Percentiles rank a stretch among this genome's conserved stretches.
phyloP scores from a whole-genome alignment of 2,888 invertebrate species.

The Amitus sp. region DNA sequence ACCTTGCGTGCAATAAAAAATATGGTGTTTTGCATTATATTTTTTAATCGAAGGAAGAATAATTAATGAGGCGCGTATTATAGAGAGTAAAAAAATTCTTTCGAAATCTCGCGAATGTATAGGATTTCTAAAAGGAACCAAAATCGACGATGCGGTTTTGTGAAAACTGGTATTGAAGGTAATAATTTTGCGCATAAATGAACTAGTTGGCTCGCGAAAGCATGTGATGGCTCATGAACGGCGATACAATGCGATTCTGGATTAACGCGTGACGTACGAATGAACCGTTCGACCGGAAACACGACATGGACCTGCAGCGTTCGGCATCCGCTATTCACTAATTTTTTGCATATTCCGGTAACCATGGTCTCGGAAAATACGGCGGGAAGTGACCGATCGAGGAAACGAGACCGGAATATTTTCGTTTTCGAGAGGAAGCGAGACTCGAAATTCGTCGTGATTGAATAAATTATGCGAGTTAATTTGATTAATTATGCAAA shows the following conservation, averaged over 20 bases:
- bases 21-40: too few relatives aligned
- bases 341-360: neutral
- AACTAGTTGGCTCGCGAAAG: constrained; percentile 17
- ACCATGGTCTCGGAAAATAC: neutral
- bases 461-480: too few relatives aligned
- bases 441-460: too few relatives aligned
- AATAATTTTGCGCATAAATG: constrained; percentile 26
- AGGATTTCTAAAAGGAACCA: constrained; percentile 3
- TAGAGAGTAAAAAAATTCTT: constrained; percentile 4
- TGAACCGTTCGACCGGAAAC: constrained; percentile 53
- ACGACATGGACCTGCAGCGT: constrained; percentile 49
- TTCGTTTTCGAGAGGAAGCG: too few relatives aligned
- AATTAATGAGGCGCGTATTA: too few relatives aligned
- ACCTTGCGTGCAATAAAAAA: too few relatives aligned
- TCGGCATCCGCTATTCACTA: constrained; percentile 20
- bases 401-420: too few relatives aligned
- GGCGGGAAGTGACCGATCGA: too few relatives aligned
- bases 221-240: constrained; percentile 33
- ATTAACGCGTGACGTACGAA: constrained; percentile 44
- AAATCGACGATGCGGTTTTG: too few relatives aligned
- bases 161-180: constrained; percentile 17
- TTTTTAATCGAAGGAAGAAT: too few relatives aligned
- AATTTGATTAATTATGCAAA: too few relatives aligned
- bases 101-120: neutral
- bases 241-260: constrained; percentile 14